These are phyloP conservation scores for Parascotia fuliginaria DNA, from an alignment of 2,888 invertebrate species.

Conservation along the genomic window DNA sequence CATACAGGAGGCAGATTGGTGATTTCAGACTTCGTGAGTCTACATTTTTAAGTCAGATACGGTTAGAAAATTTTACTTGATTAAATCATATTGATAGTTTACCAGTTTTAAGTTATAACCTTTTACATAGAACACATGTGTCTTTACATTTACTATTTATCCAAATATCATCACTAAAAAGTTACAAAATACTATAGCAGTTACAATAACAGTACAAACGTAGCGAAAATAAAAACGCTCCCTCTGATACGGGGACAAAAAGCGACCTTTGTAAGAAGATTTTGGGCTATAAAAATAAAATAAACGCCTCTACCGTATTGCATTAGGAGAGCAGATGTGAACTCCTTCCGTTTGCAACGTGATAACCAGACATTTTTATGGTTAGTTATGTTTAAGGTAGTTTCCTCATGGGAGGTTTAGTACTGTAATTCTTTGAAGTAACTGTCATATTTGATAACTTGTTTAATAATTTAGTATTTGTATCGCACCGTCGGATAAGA, in stretches of 20 bases:
- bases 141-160: neutral
- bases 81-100: no score
- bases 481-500: no score
- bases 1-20: no score
- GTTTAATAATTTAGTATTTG: no score
- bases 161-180: neutral
- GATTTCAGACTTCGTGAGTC: no score
- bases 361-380: constrained; percentile 27
- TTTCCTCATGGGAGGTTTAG: neutral
- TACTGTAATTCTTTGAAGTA: no score
- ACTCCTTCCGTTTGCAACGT: constrained; percentile 39
- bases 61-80: no score
- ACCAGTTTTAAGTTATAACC: no score
- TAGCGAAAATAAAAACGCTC: constrained; percentile 19
- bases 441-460: no score
- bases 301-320: constrained; percentile 48
- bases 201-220: constrained; percentile 28
- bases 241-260: constrained; percentile 21
- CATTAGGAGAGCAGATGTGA: constrained; percentile 38
- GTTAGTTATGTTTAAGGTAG: neutral
- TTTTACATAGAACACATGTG: no score
- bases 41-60: no score
- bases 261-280: constrained; percentile 34
- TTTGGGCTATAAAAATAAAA: constrained; percentile 52
- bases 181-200: constrained; percentile 7